Evolutionary conservation across 2,797 vertebrate species (phyloP).

Genomic region (Meriones psammophilus): DNA sequence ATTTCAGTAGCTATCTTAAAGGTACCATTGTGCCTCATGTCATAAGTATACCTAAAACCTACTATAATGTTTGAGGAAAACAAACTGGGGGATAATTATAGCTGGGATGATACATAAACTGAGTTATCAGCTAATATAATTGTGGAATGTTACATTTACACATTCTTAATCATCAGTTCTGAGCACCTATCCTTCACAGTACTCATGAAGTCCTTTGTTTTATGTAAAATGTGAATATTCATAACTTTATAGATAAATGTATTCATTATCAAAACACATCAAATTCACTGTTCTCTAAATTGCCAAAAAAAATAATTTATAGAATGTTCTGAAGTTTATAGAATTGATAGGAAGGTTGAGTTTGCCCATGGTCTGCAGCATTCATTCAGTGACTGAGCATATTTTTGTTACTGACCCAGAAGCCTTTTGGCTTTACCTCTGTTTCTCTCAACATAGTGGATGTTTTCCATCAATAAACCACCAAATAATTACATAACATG

Average conservation of each 20-base stretch:
- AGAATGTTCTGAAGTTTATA: neutral
- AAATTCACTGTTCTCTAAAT: neutral
- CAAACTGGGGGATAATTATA: neutral
- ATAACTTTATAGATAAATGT: neutral
- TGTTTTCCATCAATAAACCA: neutral
- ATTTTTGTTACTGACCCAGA: neutral
- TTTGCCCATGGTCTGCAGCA: neutral
- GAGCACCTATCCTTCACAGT: neutral
- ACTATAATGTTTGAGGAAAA: neutral
- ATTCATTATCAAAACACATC: conserved; percentile 3
- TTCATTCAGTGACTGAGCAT: neutral
- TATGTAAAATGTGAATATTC: neutral
- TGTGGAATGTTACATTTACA: neutral
- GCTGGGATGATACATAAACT: neutral
- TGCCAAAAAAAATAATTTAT: neutral
- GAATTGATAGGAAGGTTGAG: neutral
- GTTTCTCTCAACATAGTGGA: neutral
- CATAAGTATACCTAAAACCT: neutral
- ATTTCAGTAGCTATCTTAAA: neutral
- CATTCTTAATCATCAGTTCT: neutral
- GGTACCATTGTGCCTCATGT: neutral
- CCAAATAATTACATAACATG: neutral
- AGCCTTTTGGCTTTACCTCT: no score
- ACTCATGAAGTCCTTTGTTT: neutral
- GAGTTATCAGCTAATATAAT: neutral